Evolutionary conservation across 2,113 vertebrate genomes (phyloP), one percentile per base, ranked within the genome.

Genomic region (Daubentonia madagascariensis): DNA sequence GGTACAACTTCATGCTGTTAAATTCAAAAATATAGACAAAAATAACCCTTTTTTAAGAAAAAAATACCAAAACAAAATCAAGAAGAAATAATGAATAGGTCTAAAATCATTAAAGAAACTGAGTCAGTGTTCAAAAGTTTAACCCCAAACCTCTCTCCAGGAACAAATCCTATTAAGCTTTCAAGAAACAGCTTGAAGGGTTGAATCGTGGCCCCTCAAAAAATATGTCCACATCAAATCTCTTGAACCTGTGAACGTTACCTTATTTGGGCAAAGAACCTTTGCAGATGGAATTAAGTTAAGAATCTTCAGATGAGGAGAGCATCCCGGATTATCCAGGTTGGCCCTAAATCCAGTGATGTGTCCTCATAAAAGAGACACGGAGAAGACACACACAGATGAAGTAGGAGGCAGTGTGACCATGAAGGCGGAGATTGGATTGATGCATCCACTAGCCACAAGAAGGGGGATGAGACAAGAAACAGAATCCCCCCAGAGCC

Each of bases 41-140:
- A 89, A 92, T 30, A 61, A 45, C 5, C 37, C 5, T 45, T 22
- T 63, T 87, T 93, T 40, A 35, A 37, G 20, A 18, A 59, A 43
- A 25, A 75, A 91, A 81, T 52, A 63, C 12, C 48, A n/a, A 70
- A 70, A 79, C 10, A 96, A 61, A 79, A 35, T 92, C 8, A 59
- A 30, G 20, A 88, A 59, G 32, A 95, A 90, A 52, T 45, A 78
- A 83, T 89, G 23, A 92, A 48, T 48, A 78, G 32, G 9, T 45
- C 85, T 95, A 85, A 95, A 85, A 48, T 79, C 8, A 85, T 78
- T 78, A 30, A 92, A 85, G 37, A 95, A 85, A 32, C 61, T 89
- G 63, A 91, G 20, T 67, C 1, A 0, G 12, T 84, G 45, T 91
- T 94, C 61, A 63, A 73, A 95, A 85, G 40, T 23, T 84, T 35